These are phyloP conservation scores for Cassiopea andromeda DNA, from an alignment of 30 jellyfish, hydroid and myxozoan genomes.

Conservation along the genomic window DNA sequence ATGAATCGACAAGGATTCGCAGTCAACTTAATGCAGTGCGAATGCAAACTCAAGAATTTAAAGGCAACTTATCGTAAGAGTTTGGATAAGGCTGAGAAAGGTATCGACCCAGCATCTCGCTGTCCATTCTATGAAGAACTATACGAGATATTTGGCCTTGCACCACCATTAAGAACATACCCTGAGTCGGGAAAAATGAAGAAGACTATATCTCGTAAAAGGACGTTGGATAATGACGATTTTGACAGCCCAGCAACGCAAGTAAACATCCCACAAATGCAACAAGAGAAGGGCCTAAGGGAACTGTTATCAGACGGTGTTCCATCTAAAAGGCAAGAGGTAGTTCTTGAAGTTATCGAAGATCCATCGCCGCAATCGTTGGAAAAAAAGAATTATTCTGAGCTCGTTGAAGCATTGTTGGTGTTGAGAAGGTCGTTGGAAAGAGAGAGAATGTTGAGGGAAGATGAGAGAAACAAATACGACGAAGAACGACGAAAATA, in stretches of 20 bases:
- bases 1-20: conserved; percentile 55
- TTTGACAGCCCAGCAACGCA: conserved; percentile 42
- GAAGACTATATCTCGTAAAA: conserved; percentile 19
- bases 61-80: conserved; percentile 72
- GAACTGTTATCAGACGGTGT: not conserved
- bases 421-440: conserved; percentile 50
- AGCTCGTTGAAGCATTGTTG: conserved; percentile 47
- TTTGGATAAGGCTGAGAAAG: conserved; percentile 59
- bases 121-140: conserved; percentile 68
- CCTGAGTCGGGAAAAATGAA: conserved; percentile 28
- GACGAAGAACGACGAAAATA: conserved; percentile 61
- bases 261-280: conserved; percentile 12
- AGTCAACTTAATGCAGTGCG: conserved; percentile 66
- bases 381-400: conserved; percentile 31
- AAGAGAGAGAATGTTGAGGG: conserved; percentile 56
- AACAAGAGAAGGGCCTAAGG: conserved; percentile 48
- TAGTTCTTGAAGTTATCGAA: conserved; percentile 14
- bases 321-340: conserved; percentile 1
- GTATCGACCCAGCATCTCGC: conserved; percentile 49
- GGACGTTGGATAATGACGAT: conserved; percentile 8
- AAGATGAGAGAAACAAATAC: conserved; percentile 58
- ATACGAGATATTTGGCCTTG: conserved; percentile 65
- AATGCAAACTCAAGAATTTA: conserved; percentile 69
- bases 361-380: not conserved
- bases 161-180: conserved; percentile 56